Base-by-base conservation (phyloP, 2,797 vertebrate species). In the Urocyon cinereoargenteus region DNA sequence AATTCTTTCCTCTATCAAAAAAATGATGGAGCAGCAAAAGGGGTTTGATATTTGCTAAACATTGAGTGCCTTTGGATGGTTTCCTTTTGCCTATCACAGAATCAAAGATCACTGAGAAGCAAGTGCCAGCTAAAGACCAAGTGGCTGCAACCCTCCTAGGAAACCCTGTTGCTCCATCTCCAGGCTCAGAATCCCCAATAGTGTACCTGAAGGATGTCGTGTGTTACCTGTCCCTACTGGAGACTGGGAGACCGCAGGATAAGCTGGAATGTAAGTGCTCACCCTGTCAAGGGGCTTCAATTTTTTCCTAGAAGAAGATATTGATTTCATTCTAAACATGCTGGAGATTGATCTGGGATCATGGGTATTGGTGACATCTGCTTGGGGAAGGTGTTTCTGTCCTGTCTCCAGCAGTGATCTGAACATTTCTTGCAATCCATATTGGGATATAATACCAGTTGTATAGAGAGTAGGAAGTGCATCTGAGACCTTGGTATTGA, bases 151-250 rank as follows among this genome's bases (percentile, higher is more conserved):
- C 16, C 10, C 5, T 28, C 12, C 12, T 49, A 51, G 88, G 75
- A 92, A 61, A 21, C 12, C 61, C 26, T 11, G 55, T 24, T 77
- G 85, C 61, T 0, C 61, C 51, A 0, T 84, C 81, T 78, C 87
- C 98, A 62, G 6, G 45, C 22, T 95, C 97, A 0, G 92, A 98
- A 7, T 96, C 99, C 66, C 99, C 99, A 97, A 98, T 99, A 75
- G 99, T 99, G 87, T 99, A 99, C 95, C 99, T 99, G 97, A 99
- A 99, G 98, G 99, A 99, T 98, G 99, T 99, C 0, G 99, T 99
- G 92, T 99, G 99, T 98, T 99, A 99, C 99, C 99, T 99, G 93
- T 99, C 99, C n/a, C 99, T 99, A 95, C 98, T 99, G 97, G 99
- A 99, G 98, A 99, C 99, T 7, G 99, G 99, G 10, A 99, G 98